phyloP scores from a whole-genome alignment of 2,113 vertebrate genomes.

The Tragelaphus strepsiceros region DNA sequence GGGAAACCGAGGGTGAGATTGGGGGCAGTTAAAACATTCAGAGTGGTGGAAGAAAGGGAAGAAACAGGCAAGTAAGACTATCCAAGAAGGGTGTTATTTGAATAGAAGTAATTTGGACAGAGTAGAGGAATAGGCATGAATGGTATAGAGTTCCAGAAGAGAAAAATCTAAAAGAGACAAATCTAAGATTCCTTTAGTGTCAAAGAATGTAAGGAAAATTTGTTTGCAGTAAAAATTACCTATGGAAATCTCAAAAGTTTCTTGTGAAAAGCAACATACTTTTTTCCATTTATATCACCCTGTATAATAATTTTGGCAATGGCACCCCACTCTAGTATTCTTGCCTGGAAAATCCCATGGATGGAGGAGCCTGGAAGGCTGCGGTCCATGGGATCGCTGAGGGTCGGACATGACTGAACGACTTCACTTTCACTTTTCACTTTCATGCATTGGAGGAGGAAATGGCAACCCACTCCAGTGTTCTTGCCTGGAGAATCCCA shows the following conservation, averaged over 20 bases:
- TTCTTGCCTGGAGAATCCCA: too few species aligned
- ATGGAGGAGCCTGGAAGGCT: too few species aligned
- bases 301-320: background rate
- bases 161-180: background rate
- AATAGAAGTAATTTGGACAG: background rate
- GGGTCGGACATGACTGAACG: too few species aligned
- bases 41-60: background rate
- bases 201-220: background rate
- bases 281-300: background rate
- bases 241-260: background rate
- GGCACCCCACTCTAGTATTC: too few species aligned
- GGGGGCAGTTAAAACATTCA: background rate
- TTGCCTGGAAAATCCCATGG: too few species aligned
- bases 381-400: too few species aligned
- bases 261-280: background rate
- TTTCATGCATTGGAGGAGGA: too few species aligned
- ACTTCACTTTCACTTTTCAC: too few species aligned
- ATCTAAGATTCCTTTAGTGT: background rate
- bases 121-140: background rate
- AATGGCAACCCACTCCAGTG: too few species aligned
- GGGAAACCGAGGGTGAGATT: background rate
- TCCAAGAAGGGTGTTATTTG: background rate
- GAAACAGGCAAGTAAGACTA: background rate
- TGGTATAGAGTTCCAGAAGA: background rate
- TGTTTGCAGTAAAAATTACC: background rate